Evolutionary conservation across 2,797 vertebrate genomes (phyloP), one percentile per base, ranked within the genome.

Genomic region (Micromesistius poutassou): DNA sequence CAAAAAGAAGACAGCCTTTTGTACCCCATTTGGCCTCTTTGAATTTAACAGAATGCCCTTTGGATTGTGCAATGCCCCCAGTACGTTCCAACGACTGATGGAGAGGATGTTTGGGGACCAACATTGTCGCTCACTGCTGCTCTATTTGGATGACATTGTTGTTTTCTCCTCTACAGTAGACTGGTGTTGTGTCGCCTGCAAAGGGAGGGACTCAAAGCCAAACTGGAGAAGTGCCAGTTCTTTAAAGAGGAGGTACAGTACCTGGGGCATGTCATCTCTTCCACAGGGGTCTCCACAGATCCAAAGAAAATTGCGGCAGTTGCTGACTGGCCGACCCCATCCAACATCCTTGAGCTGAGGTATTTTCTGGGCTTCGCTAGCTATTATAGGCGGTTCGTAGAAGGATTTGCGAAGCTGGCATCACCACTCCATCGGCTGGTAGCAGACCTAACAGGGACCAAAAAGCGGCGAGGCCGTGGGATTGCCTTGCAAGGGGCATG

Each of bases 221-320:
- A 40, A 10, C 38, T 40, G 4, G 38, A 40, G 38, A 40, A 40
- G 38, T 40, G 38, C 38, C 9, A 36, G 22, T 79, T 78, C 25
- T 81, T 78, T 19, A 33, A 75, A 40, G 14, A 40, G 6, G 25
- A 77, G 19, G 79, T 77, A 2, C 71, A 70, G 40, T 72, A 72
- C 6, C 13, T 72, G 30, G 71, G 71, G 10, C 71, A 72, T 4
- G 38, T 40, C 2, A 19, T 72, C 6, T 72, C 71, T 31, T 5
- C 30, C 2, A 2, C 71, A 3, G 71, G 71, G 14, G 71, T 72
- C 2, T 19, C 71, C 14, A 72, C 71, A 33, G 71, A 72, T 22
- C 71, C 71, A 3, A 13, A 31, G 30, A 72, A 72, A 16, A 33
- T 72, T 19, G 30, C 71, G 6, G 71, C 71, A 7, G 71, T 72